Base-by-base conservation (phyloP, 2,888 invertebrate genomes). In the Melikaiella ostensackeni region DNA sequence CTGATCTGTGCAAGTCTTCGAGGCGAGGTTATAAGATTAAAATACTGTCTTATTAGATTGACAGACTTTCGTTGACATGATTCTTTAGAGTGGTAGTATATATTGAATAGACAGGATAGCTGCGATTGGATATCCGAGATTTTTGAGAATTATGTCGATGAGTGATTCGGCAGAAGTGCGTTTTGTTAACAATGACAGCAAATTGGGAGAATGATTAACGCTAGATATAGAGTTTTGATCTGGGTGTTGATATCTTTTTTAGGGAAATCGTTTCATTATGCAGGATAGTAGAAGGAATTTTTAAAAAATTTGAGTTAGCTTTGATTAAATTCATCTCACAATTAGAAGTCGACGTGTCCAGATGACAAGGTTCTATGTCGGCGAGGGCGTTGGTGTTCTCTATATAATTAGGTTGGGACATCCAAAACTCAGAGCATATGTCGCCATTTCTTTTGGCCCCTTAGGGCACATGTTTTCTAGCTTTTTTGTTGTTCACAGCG, bases 81-180 rank as follows among this genome's bases (percentile, higher is more conserved):
- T 70, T 70, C 66, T 70, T 50, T 70, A 70, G 70, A 70, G 50
- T 70, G 70, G 70, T 70, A 70, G 70, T 50, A 70, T 50, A 70
- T 46, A 70, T 70, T 70, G 50, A 70, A 70, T 70, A 70, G 70
- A 70, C 70, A 30, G 70, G 70, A 55, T 70, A 70, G 70, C 70
- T 70, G 70, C 70, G 70, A 70, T 70, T 70, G 70, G 21, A 24
- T 59, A 59, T 59, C 6, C 13, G 19, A 50, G n/a, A 30, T 30
- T 70, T 46, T 70, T 30, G 30, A 70, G 30, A 70, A 70, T 70
- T 30, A 30, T 33, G 70, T 70, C 70, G 70, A 64, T 64, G 64
- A 70, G 13, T 70, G 30, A 70, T 27, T 70, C 70, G 50, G 42
- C 70, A 70, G 50, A 21, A 70, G 13, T 70, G 70, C 11, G 50